phyloP scores from a whole-genome alignment of 2,113 vertebrate species.

The Centrocercus urophasianus region DNA sequence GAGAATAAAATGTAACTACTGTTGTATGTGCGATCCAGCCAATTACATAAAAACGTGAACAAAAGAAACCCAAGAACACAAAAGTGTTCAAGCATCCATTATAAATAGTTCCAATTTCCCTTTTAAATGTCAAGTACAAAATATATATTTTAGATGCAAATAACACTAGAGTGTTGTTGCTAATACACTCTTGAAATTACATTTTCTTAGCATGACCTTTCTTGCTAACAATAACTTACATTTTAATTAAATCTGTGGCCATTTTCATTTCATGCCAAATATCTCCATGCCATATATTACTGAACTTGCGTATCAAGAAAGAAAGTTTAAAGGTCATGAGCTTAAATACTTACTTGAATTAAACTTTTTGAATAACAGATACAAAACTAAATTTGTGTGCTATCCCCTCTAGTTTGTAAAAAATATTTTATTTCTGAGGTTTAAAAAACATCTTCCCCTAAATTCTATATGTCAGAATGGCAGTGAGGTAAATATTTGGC shows the following conservation, averaged over 20 bases:
- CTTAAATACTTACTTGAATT: constrained; percentile 65
- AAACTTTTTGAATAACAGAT: constrained; percentile 31
- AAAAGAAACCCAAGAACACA: constrained; percentile 56
- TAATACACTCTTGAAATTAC: constrained; percentile 77
- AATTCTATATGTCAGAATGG: background rate
- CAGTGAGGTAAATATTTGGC: background rate
- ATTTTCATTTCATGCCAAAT: constrained; percentile 74
- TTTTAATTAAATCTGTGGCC: constrained; percentile 81
- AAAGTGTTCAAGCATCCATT: constrained; percentile 66
- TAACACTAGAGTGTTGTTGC: constrained; percentile 66
- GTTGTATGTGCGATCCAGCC: constrained; percentile 42
- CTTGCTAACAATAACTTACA: constrained; percentile 79
- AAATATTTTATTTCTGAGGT: background rate
- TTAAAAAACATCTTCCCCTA: background rate
- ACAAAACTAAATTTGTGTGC: background rate
- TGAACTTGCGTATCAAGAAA: constrained; percentile 43
- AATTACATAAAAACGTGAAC: constrained; percentile 57
- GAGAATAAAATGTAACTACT: constrained; percentile 45
- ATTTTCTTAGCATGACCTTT: constrained; percentile 82
- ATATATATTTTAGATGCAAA: constrained; percentile 76
- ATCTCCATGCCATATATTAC: constrained; percentile 46
- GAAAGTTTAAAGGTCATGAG: constrained; percentile 69
- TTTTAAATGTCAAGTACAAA: constrained; percentile 80
- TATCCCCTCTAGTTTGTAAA: background rate
- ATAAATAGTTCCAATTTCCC: constrained; percentile 70